A percentile compares a stretch with the other conserved stretches of the same genome.
These are phyloP conservation scores for Lasiurus cinereus DNA, from an alignment of 2,113 vertebrate genomes.

Conservation along the genomic window DNA sequence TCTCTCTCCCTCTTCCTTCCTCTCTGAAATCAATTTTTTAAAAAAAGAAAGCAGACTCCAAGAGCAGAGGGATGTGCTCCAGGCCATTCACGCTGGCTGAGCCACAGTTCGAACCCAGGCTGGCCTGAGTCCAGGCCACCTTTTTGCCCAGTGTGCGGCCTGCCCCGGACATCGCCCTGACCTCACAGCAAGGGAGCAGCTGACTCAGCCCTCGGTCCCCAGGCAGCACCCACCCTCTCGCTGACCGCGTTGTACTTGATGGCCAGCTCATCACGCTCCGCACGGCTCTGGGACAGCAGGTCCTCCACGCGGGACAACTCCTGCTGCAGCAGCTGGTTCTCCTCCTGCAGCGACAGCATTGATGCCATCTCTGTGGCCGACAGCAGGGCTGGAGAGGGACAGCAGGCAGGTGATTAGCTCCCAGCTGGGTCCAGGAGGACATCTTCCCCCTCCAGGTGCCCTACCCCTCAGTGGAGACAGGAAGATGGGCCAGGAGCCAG, in stretches of 20 bases:
- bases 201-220: not conserved
- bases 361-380: conserved; percentile 91
- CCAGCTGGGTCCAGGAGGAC: not conserved
- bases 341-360: conserved; percentile 94
- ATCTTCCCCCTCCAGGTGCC: not conserved
- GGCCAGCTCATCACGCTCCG: conserved; percentile 95
- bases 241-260: conserved; percentile 96
- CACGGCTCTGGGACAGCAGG: conserved; percentile 95
- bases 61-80: not conserved
- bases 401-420: not conserved
- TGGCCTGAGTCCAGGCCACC: not conserved
- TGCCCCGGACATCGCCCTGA: not conserved
- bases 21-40: no score
- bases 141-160: not conserved
- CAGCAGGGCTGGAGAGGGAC: conserved; percentile 60
- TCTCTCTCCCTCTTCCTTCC: no score
- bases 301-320: conserved; percentile 96
- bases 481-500: not conserved
- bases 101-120: not conserved
- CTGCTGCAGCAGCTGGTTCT: conserved; percentile 94
- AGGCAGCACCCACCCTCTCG: conserved; percentile 91
- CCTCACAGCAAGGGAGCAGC: no score
- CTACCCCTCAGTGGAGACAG: not conserved
- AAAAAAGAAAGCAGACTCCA: not conserved
- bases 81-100: conserved; percentile 43